Evolutionary conservation across 2,797 vertebrate species (phyloP), one percentile per base, ranked within the genome.

Genomic region (Labroides dimidiatus): DNA sequence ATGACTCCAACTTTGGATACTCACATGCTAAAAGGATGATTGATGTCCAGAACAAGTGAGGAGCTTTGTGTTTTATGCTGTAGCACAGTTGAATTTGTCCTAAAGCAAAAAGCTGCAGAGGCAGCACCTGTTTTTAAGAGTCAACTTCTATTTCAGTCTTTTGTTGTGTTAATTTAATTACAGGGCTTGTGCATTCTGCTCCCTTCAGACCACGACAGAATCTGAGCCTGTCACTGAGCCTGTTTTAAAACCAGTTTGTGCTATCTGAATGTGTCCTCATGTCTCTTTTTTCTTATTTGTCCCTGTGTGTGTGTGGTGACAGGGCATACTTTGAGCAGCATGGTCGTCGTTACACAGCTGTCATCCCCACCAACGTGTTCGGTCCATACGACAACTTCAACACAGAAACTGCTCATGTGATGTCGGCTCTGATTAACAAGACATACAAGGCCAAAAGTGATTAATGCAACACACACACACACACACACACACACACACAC

Each of bases 11-110:
- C 72, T 98, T 95, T 0, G 96, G 96, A 10, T 98, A 98, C 69
- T 94, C 96, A 0, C 95, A 97, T 0, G 96, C 96, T 62, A 96
- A 97, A 89, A 92, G 96, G 80, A 96, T 97, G 95, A 96, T 97
- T 1, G 96, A 97, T 0, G 59, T 97, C 61, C 96, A 96, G 57
- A 97, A 97, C 78, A 95, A 94, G 96, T 96, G 24, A 57, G 54
- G 24, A 60, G 27, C n/a, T n/a, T n/a, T n/a, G n/a, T n/a, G n/a
- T n/a, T n/a, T n/a, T n/a, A n/a, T n/a, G n/a, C n/a, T n/a, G n/a
- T n/a, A n/a, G n/a, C n/a, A n/a, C n/a, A n/a, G n/a, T n/a, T n/a
- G n/a, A n/a, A n/a, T n/a, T 2, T 33, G 4, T 16, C 24, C n/a
- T n/a, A n/a, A n/a, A n/a, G n/a, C 61, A 62, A 56, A 3, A 15